phyloP scores from a whole-genome alignment of 2,888 invertebrate species.

The Patella pellucida region DNA sequence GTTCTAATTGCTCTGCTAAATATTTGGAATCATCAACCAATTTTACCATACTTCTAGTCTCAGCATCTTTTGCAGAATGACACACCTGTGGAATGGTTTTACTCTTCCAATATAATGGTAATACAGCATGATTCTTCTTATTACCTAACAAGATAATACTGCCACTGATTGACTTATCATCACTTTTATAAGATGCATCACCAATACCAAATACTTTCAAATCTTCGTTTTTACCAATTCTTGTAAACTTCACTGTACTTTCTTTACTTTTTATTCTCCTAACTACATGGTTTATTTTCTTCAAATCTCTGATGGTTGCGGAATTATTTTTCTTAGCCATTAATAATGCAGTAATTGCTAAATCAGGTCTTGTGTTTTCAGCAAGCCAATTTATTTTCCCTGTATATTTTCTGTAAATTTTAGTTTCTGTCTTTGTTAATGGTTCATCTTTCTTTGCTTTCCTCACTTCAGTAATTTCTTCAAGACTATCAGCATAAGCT shows the following conservation, averaged over 20 bases:
- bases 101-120: slow-evolving; percentile 6
- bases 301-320: neutral
- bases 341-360: slow-evolving; percentile 1
- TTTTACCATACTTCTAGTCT: slow-evolving; percentile 8
- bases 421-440: slow-evolving; percentile 6
- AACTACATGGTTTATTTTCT: slow-evolving; percentile 1
- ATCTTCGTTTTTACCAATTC: neutral
- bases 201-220: slow-evolving; percentile 6
- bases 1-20: slow-evolving; percentile 6
- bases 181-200: slow-evolving; percentile 1
- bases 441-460: slow-evolving; percentile 6
- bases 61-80: neutral
- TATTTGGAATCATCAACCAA: slow-evolving; percentile 10
- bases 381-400: slow-evolving; percentile 6
- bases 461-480: neutral
- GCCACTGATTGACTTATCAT: neutral
- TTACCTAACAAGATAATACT: no score
- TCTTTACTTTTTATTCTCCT: neutral
- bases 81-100: neutral
- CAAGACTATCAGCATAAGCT: slow-evolving; percentile 6
- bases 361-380: slow-evolving; percentile 2
- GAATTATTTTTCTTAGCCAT: slow-evolving; percentile 6
- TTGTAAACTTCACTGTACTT: slow-evolving; percentile 1
- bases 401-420: neutral
- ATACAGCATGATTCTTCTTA: neutral